Evolutionary conservation across 2,113 vertebrate genomes (phyloP), one percentile per base, ranked within the genome.

Genomic region (Gymnarchus niloticus): DNA sequence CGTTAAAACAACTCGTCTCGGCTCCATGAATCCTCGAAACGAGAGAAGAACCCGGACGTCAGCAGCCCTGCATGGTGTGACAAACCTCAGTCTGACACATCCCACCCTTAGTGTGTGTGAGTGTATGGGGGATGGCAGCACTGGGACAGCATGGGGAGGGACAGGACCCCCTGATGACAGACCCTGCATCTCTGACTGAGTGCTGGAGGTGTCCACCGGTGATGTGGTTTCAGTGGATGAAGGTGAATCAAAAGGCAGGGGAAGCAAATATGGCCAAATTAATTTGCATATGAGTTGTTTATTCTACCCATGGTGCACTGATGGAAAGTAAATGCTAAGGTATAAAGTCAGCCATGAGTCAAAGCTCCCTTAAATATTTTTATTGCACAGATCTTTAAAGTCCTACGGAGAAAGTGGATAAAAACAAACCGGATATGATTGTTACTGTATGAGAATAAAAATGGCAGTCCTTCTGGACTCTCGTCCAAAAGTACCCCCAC

Each of bases 241-340:
- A 41, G 33, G n/a, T 86, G 41, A 65, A 51, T 86, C 77, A 80
- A 21, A 78, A 85, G 51, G 48, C 46, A 77, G 46, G 65, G 9
- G 17, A 82, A 81, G 56, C 25, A 44, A 65, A 82, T 61, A 59
- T 52, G 54, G 28, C 14, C 52, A 80, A 44, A 78, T 85, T 80
- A 69, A 21, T 44, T 57, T 28, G 12, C 49, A 25, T 82, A 82
- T 56, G 48, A 54, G 25, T 5, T 56, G 28, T 14, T 56, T 56
- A 56, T n/a, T n/a, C n/a, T n/a, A n/a, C n/a, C n/a, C n/a, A n/a
- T n/a, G n/a, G n/a, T n/a, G n/a, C n/a, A n/a, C n/a, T n/a, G n/a
- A 65, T 37, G 28, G 61, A 9, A 65, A 14, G 33, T 65, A 7
- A 17, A 65, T 28, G 25, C 56, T 61, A 28, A 65, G 33, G 59